Percentiles rank a stretch among this genome's conserved stretches.
These are phyloP conservation scores for Ornithorhynchus anatinus DNA, from an alignment of 2,113 vertebrate species.

Conservation along the genomic window DNA sequence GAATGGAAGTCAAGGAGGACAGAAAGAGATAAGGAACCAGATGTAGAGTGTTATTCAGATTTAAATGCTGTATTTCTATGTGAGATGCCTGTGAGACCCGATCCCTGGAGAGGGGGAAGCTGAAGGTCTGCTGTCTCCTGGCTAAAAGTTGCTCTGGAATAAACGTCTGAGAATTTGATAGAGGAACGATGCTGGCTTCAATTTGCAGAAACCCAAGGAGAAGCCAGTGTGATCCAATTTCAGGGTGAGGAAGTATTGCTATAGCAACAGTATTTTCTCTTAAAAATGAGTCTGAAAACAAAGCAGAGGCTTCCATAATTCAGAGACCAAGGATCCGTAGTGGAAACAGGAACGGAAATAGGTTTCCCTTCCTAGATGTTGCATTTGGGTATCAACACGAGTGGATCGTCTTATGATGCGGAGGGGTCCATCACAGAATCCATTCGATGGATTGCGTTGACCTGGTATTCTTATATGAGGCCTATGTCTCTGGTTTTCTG, in stretches of 20 bases:
- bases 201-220: background rate
- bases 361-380: background rate
- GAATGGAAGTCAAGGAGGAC: background rate
- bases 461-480: too few relatives aligned
- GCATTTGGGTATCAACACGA: too few relatives aligned
- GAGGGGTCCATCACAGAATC: too few relatives aligned
- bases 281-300: background rate
- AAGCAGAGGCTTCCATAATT: background rate
- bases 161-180: background rate
- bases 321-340: background rate
- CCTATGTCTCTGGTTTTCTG: too few relatives aligned
- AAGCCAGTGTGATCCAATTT: background rate
- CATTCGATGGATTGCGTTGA: too few relatives aligned
- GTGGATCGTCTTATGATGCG: too few relatives aligned
- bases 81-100: background rate
- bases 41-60: background rate
- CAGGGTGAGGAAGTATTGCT: background rate
- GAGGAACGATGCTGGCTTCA: background rate
- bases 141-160: background rate
- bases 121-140: background rate
- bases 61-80: background rate
- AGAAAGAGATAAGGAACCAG: background rate
- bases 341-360: background rate
- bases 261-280: background rate
- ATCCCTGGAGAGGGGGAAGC: background rate